Base-by-base conservation (phyloP, 2,113 vertebrate genomes). In the Xyrauchen texanus region DNA sequence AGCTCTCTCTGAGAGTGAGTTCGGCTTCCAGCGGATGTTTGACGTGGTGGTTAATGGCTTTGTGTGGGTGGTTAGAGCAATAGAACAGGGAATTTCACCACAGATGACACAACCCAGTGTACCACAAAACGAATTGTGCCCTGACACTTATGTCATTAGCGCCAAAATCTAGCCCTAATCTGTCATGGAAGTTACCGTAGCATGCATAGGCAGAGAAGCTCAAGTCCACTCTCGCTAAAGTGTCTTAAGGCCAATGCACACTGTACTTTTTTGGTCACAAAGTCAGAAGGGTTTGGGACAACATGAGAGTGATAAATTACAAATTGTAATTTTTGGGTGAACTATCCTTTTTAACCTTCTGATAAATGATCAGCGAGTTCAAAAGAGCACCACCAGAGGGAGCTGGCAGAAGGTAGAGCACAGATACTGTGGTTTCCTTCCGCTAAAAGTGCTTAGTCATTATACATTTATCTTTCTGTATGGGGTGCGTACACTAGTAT, bases 301-400 rank as follows among this genome's bases (percentile, higher is more conserved):
- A 34, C 21, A 34, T 34, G 21, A 34, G 21, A 1, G 21, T 34
- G 21, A 34, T 34, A 34, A 34, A 34, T 34, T 34, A 34, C 21
- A 34, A 34, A 34, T 34, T 34, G 1, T 34, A 1, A 34, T 34
- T 34, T 34, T 34, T 34, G 21, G 21, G 21, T 34, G 21, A 34
- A 6, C 7, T 15, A 62, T 10, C 21, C 47, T 46, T 57, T 11
- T n/a, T 4, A 65, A n/a, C 67, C 46, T 15, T 9, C n/a, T n/a
- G n/a, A n/a, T n/a, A n/a, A n/a, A n/a, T n/a, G 3, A 34, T 34
- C 21, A 82, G 70, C 3, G 4, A 68, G 10, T 49, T n/a, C 58
- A 34, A 60, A 12, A 70, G 21, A 45, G 10, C 49, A 71, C 79
- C 87, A 87, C 78, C 76, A 86, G 83, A 84, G 78, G 80, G 83